Evolutionary conservation across 2,797 vertebrate genomes (phyloP), one percentile per base, ranked within the genome.

Genomic region (Diglossa cyanea): DNA sequence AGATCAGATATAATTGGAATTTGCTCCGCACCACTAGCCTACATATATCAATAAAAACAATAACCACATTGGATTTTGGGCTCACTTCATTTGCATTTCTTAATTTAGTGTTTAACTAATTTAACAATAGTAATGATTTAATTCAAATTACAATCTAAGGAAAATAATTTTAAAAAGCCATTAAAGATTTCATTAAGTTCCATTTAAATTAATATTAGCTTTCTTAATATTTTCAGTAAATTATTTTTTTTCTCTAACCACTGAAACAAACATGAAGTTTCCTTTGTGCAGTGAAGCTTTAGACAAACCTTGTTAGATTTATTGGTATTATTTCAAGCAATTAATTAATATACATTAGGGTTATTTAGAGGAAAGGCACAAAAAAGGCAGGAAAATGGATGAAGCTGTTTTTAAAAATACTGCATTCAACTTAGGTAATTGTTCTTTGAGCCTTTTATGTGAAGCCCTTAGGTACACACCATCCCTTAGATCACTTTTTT

Each of bases 101-200:
- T 97, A 97, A 97, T 97, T 97, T 96, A 96, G 95, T 96, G 96
- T 96, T 97, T 96, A 96, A 95, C 88, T 98, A 96, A 98, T 97
- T 97, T 92, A 95, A 96, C 96, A 96, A 95, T 95, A 86, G 91
- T 97, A 95, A 97, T 88, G 91, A 97, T 92, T 96, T 96, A 94
- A 94, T 95, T 96, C 91, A 96, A 97, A 97, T 96, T 97, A 95
- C 95, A 96, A 96, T 95, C 90, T 89, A 92, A 89, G 88, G 84
- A 93, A 97, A 97, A 97, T 95, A 97, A 92, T 96, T 96, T 96
- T 86, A 1, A 94, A 97, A 96, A 94, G 90, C 90, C 86, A 94
- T 96, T 97, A 96, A 91, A 92, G 92, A 88, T 97, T 97, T 95
- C 94, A 96, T 97, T 97, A 97, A 86, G 82, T 94, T 96, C 66